Base-by-base conservation (phyloP, 2,888 invertebrate species). In the Drosophila sordidula region DNA sequence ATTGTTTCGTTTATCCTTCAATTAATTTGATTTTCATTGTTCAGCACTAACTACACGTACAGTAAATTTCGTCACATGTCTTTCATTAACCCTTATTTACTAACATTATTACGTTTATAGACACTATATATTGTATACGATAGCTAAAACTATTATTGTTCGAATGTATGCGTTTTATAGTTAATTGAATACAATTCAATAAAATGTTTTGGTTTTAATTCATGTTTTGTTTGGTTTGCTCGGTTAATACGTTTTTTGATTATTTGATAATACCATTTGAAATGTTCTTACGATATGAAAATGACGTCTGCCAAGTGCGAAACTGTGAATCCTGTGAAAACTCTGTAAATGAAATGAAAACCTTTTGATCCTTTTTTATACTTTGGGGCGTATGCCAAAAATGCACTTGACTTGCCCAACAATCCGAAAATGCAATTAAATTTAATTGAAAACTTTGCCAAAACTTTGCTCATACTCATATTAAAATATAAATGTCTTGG, bases 101-200 rank as follows among this genome's bases (percentile, higher is more conserved):
- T 80, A 76, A 47, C 4, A 64, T 42, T 65, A 64, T 36, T 59
- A 8, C 16, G 26, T 55, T 41, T 36, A 47, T 54, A 64, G 39
- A 32, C 38, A 52, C 34, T 41, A 47, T 46, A 42, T 65, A 57
- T 58, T 73, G 55, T 75, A 67, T 84, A 74, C 34, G 49, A 44
- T 75, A 71, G 72, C 87, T 85, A 88, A 83, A 64, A 72, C 84
- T 85, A 85, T 85, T 85, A 85, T 85, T 85, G 84, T 85, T 85
- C 84, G 58, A 85, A 77, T 86, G 75, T 82, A 85, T 64, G 74
- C 58, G 55, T 58, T 55, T 64, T 69, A 45, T 54, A 59, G 51
- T 46, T 66, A 61, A 61, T 70, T 75, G 73, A 72, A 77, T 75
- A 68, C 38, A 52, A 72, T 75, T 56, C 49, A 46, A 41, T 70